Evolutionary conservation across 2,113 vertebrate species (phyloP), one percentile per base, ranked within the genome.

Genomic region (Pygathrix nemaeus): DNA sequence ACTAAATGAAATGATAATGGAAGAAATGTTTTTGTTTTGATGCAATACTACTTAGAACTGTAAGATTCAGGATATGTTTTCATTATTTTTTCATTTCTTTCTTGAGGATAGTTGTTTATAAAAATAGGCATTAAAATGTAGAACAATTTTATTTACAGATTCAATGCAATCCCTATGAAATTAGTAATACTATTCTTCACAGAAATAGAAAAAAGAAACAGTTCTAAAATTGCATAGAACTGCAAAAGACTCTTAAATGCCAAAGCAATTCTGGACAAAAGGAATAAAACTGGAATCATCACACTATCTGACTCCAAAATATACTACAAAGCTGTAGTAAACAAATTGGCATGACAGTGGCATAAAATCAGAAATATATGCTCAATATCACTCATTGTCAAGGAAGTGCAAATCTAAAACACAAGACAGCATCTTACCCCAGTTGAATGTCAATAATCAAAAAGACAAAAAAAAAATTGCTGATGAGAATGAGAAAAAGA

Each of bases 1-100:
- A 32, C 27, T 86, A 94, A 64, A 92, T 96, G 73, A 81, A 89
- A 92, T 55, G 72, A 45, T 85, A 85, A 89, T 80, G 75, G 27
- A 14, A 88, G 89, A 93, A 72, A 79, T 83, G 20, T 35, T 61
- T n/a, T 79, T 92, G 6, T 5, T 79, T 90, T 93, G n/a, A 5
- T 70, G 7, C 21, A 85, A 81, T 64, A 72, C n/a, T 97, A 23
- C 5, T 93, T 72, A 66, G 40, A 81, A 50, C 3, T 81, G 40
- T 94, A 32, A 92, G 91, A 85, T 92, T 70, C 66, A 13, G 38
- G 40, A 12, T 75, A 68, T 40, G 13, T 32, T 86, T 93, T 64
- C 6, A 73, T 32, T 52, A 40, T 84, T 43, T 76, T 87, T 87
- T 27, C 8, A 70, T 79, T 81, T 14, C 12, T 17, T 94, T 83